Conservation (phyloP, 2,797 vertebrate species). For the Centropyge bicolor region DNA sequence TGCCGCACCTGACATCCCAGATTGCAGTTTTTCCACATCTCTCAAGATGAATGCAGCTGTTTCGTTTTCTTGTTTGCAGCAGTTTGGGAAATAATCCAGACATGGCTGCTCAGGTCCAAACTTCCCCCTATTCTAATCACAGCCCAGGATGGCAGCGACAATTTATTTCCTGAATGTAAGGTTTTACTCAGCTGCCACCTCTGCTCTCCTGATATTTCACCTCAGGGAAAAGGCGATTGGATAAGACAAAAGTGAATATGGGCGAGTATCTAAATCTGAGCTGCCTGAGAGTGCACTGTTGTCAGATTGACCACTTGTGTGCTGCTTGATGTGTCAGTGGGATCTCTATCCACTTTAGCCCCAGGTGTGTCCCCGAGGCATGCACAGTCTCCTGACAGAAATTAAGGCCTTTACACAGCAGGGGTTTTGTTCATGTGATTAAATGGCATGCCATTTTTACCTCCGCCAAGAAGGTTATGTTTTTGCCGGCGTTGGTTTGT, state of each 20-base stretch:
- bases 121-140: constrained; percentile 58
- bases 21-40: constrained; percentile 31
- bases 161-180: constrained; percentile 49
- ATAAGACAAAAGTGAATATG: constrained; percentile 32
- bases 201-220: constrained; percentile 40
- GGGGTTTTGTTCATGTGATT: neutral
- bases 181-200: constrained; percentile 32
- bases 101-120: constrained; percentile 41
- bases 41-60: constrained; percentile 35
- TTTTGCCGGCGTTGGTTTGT: too few species aligned
- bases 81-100: constrained; percentile 49
- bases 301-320: constrained; percentile 17
- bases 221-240: constrained; percentile 5
- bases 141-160: constrained; percentile 21
- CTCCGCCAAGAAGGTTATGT: too few species aligned
- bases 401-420: neutral
- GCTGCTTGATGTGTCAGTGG: constrained; percentile 19
- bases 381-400: constrained; percentile 26
- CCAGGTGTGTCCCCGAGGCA: constrained; percentile 38
- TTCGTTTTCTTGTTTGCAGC: constrained; percentile 34
- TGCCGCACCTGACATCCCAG: constrained; percentile 6
- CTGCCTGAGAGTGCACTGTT: neutral
- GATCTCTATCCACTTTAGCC: constrained; percentile 29
- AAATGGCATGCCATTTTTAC: neutral
- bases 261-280: constrained; percentile 15